Evolutionary conservation across 2,888 invertebrate species (phyloP), one percentile per base, ranked within the genome.

Genomic region (Exephanes ischioxanthus): DNA sequence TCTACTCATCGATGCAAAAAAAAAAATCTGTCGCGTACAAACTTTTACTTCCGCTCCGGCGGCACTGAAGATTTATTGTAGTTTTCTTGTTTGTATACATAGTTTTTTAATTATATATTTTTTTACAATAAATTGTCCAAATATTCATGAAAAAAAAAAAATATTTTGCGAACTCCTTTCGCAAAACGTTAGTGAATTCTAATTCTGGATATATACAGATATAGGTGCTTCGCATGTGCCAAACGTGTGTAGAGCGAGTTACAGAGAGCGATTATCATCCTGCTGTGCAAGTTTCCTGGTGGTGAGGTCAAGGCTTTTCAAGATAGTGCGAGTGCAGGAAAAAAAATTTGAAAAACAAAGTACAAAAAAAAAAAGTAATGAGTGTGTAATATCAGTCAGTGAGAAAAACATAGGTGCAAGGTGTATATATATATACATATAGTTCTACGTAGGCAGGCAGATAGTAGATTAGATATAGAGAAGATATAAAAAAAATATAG

Each of bases 221-320:
- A 33, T 68, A 90, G 80, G 90, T 91, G 80, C 85, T 80, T 68
- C 89, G 90, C 85, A 88, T 87, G 84, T 89, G 89, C 87, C 86
- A 87, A 80, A 90, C 87, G 81, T 87, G 78, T 81, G 45, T n/a
- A 33, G 14, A 33, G 63, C 63, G 33, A 33, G 30, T 63, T n/a
- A 92, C 16, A 63, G 51, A 71, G 58, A 63, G 48, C 51, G 61
- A 70, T 76, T 51, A 68, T 63, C 48, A 61, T 58, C 61, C 71
- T 22, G 41, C 66, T 11, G 19, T 16, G 41, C 48, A 41, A 26
- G 61, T 66, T 72, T 80, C 79, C 26, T 45, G 9, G 48, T 30
- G 45, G n/a, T 58, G 19, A 45, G 14, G 30, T 51, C 77, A 75
- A 45, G 68, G 76, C 70, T 75, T 70, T 30, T 53, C 73, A 22